Percentiles rank a stretch among this genome's conserved stretches.
These are phyloP conservation scores for Apodemus sylvaticus DNA, from an alignment of 2,113 vertebrate species.

Conservation along the genomic window DNA sequence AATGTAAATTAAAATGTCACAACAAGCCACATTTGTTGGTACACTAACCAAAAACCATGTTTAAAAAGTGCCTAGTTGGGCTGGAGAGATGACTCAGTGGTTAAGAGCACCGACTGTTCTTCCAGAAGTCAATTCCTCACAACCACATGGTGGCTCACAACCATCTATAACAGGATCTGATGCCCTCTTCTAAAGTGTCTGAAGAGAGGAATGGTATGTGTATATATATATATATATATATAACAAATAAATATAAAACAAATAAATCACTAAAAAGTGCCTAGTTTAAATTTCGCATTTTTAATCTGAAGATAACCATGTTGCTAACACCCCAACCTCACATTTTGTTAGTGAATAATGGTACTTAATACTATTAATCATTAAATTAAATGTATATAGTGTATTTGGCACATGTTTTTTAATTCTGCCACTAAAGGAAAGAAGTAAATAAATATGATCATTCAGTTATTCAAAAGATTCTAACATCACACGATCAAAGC, in stretches of 20 bases:
- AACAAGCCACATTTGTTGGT: too few relatives aligned
- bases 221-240: too few relatives aligned
- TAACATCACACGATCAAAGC: neutral
- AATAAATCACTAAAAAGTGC: too few relatives aligned
- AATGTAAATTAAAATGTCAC: neutral
- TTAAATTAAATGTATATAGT: constrained; percentile 41
- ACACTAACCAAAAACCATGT: neutral
- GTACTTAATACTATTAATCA: neutral
- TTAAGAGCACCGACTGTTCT: too few relatives aligned
- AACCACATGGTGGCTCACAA: too few relatives aligned
- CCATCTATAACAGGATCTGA: too few relatives aligned
- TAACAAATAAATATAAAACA: too few relatives aligned
- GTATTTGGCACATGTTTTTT: neutral
- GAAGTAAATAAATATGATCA: neutral
- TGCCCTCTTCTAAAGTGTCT: too few relatives aligned
- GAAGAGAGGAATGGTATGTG: too few relatives aligned
- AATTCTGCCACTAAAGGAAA: neutral
- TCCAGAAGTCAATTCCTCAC: too few relatives aligned
- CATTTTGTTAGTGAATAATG: constrained; percentile 10
- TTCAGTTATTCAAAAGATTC: constrained; percentile 35
- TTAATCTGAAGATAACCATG: constrained; percentile 45
- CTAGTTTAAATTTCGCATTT: constrained; percentile 21
- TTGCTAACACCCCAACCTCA: neutral
- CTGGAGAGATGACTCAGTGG: too few relatives aligned
- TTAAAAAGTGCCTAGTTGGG: too few relatives aligned